A percentile compares a stretch with the other conserved stretches of the same genome.
Evolutionary conservation across 2,797 vertebrate species (phyloP).

Genomic region (Phataginus tetradactyla): DNA sequence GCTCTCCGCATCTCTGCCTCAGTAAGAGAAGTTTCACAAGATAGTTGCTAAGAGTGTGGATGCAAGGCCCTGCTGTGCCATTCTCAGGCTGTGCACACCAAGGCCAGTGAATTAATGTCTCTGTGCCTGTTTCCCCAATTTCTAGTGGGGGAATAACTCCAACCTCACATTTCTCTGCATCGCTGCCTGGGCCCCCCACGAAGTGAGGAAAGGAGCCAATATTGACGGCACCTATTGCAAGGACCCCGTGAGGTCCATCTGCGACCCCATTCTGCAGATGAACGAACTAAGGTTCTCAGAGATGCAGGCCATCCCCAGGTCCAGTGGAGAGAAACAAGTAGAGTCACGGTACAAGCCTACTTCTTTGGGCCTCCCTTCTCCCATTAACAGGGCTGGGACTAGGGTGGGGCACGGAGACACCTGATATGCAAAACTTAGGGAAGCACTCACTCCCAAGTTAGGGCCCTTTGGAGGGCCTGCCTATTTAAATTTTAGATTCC

Average conservation of each 20-base stretch:
- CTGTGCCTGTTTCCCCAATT: background rate
- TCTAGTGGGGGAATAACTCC: background rate
- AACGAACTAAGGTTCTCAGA: background rate
- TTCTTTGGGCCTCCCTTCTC: too few relatives aligned
- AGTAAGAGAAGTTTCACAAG: background rate
- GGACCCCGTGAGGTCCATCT: background rate
- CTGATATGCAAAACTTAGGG: accelerated
- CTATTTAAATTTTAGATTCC: accelerated
- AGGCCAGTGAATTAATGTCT: background rate
- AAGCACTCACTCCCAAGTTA: accelerated
- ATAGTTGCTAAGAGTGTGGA: background rate
- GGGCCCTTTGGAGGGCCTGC: accelerated
- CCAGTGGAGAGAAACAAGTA: background rate
- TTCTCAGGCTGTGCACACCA: background rate
- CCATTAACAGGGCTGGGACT: background rate
- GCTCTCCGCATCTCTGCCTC: background rate
- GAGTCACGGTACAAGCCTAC: background rate
- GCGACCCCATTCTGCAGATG: background rate
- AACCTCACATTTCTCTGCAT: background rate
- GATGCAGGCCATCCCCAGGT: too few relatives aligned
- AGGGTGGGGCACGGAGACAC: accelerated
- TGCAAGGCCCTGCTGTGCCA: background rate
- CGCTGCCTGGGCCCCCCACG: background rate
- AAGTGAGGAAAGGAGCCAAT: background rate
- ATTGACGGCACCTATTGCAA: background rate